These are phyloP conservation scores for Philaenus spumarius DNA, from an alignment of 1,140 invertebrate species.

Conservation along the genomic window DNA sequence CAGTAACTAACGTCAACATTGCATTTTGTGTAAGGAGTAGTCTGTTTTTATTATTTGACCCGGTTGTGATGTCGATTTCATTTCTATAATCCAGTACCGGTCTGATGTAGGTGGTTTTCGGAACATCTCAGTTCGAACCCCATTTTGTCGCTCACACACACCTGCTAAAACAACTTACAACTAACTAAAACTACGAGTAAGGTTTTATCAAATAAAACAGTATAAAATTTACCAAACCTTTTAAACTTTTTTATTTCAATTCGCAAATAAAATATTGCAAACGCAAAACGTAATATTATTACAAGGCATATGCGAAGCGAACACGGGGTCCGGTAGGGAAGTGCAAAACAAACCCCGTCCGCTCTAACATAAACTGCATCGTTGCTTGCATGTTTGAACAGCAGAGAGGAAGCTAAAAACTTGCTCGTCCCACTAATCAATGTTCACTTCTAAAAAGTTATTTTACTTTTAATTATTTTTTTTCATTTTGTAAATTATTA, in stretches of 20 bases:
- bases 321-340: slow-evolving; percentile 21
- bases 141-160: too few relatives aligned
- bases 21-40: too few relatives aligned
- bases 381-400: slow-evolving; percentile 25
- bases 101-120: too few relatives aligned
- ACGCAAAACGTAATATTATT: slow-evolving; percentile 27
- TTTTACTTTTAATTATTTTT: slow-evolving; percentile 12
- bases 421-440: background rate
- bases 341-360: slow-evolving; percentile 11
- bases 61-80: too few relatives aligned
- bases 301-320: slow-evolving; percentile 26
- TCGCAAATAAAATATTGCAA: slow-evolving; percentile 31
- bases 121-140: too few relatives aligned
- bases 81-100: too few relatives aligned
- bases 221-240: slow-evolving; percentile 26
- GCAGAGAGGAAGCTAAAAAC: slow-evolving; percentile 18
- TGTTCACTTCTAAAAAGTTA: slow-evolving; percentile 21
- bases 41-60: too few relatives aligned
- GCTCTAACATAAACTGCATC: slow-evolving; percentile 22
- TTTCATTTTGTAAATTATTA: slow-evolving; percentile 18
- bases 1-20: too few relatives aligned
- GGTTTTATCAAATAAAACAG: background rate
- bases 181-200: too few relatives aligned
- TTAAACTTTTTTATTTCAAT: slow-evolving; percentile 29
- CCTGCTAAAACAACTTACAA: too few relatives aligned